These are phyloP conservation scores for Ophioninae sp. DNA, from an alignment of 2,888 invertebrate species.

Conservation along the genomic window DNA sequence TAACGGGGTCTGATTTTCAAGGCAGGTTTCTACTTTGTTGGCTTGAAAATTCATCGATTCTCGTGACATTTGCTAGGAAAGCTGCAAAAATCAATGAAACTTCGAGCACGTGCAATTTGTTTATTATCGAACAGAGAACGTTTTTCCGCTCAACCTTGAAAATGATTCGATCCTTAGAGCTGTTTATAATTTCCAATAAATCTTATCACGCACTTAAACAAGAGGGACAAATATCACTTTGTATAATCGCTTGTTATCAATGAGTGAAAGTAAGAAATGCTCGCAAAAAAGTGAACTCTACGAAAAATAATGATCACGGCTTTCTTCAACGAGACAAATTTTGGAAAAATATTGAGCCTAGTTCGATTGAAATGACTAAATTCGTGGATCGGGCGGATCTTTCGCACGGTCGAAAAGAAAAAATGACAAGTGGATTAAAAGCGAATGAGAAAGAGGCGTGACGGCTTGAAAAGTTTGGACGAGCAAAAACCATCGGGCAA, in stretches of 20 bases:
- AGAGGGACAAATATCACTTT: background rate
- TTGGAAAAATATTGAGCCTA: background rate
- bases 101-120: background rate
- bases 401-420: background rate
- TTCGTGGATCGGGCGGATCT: background rate
- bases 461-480: no score
- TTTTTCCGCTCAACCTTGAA: background rate
- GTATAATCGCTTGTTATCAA: background rate
- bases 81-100: background rate
- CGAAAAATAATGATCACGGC: background rate
- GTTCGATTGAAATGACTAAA: background rate
- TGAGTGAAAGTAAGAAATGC: background rate
- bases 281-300: background rate
- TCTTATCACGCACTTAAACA: background rate
- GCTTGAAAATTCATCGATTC: background rate
- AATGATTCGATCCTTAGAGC: background rate
- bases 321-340: background rate
- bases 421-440: background rate
- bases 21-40: background rate
- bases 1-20: constrained; percentile 1
- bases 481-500: background rate
- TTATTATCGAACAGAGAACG: background rate
- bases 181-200: background rate
- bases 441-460: background rate
- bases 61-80: background rate